Evolutionary conservation across 2,888 invertebrate genomes (phyloP), one percentile per base, ranked within the genome.

Genomic region (Ormyrus labotus): DNA sequence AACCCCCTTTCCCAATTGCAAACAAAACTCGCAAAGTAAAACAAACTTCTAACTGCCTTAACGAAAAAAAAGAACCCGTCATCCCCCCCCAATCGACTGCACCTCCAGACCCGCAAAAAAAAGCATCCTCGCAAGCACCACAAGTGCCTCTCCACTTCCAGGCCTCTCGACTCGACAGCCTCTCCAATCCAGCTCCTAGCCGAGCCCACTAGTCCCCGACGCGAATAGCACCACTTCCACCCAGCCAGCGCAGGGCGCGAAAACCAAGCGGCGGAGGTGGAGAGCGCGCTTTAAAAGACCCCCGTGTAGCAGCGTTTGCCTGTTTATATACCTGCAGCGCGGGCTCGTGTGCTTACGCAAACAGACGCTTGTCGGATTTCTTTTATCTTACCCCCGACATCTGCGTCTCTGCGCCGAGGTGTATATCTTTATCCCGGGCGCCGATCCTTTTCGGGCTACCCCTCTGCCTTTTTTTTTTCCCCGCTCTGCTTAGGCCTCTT

Each of bases 321-420:
- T 88, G 88, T 88, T 87, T 88, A 87, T 88, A 87, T 89, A 88
- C 89, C 90, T 89, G 88, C 85, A 84, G 79, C 72, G 79, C 69
- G 68, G 84, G 84, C 85, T 82, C 83, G 84, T 85, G 85, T 88
- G 88, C 88, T 88, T 88, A 87, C 34, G 3, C 89, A 88, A 90
- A 89, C 89, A 89, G 87, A 83, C 88, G 88, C 86, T 89, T 88
- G 90, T 90, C 89, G 89, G 89, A 88, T 90, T 89, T 89, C 88
- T 87, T 89, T 89, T 90, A 90, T 90, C 90, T 90, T 86, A 85
- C 84, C 82, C 82, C 84, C 83, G 86, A 87, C 87, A 90, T 89
- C 89, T 87, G 88, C 86, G 84, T 83, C 34, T 34, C 34, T 4
- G 34, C 34, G 34, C 34, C 34, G 34, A 34, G 34, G 84, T 76